phyloP scores from a whole-genome alignment of 2,113 vertebrate genomes.

The human (Homo sapiens) region GRCh38 chr1:90964001-90964500 shows the following conservation, averaged over 20 bases:
- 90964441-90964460: constrained; percentile 37
- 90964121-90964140: neutral
- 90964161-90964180: constrained; percentile 10
- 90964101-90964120: constrained; percentile 36
- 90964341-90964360: constrained; percentile 14
- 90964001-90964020: neutral
- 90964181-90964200: neutral
- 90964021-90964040: neutral
- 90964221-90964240: neutral
- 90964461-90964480: constrained; percentile 25
- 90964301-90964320: constrained; percentile 25
- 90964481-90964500: constrained; percentile 24
- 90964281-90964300: constrained; percentile 43
- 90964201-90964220: constrained; percentile 30
- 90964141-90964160: constrained; percentile 5
- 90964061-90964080: neutral
- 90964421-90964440: neutral
- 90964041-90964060: constrained; percentile 24
- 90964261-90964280: constrained; percentile 12
- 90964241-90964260: constrained; percentile 18
- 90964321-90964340: constrained; percentile 39
- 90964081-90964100: constrained; percentile 26
- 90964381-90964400: neutral
- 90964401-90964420: constrained; percentile 13
- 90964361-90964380: constrained; percentile 24